Evolutionary conservation across 1,140 invertebrate genomes (phyloP).

Genomic region (Branchinecta lindahli): DNA sequence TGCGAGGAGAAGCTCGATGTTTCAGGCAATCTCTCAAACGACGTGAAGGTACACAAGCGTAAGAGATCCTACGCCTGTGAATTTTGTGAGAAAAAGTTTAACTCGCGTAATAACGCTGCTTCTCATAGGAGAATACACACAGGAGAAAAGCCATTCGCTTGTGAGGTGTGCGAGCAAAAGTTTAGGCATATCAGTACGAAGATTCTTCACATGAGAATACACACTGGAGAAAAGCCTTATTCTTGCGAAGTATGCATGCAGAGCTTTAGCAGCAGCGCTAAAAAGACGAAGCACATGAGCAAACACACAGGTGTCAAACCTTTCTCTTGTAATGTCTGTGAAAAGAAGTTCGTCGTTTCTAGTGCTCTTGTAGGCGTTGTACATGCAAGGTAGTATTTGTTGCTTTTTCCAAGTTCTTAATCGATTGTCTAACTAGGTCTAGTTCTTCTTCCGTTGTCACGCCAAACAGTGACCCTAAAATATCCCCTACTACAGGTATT

Average conservation of each 20-base stretch:
- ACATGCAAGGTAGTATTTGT: too few species aligned
- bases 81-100: background rate
- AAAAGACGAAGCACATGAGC: constrained; percentile 45
- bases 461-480: too few species aligned
- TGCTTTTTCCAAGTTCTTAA: too few species aligned
- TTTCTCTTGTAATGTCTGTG: constrained; percentile 86
- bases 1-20: background rate
- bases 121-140: constrained; percentile 10
- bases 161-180: constrained; percentile 87
- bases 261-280: constrained; percentile 46
- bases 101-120: background rate
- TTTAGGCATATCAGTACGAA: constrained; percentile 87
- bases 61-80: background rate
- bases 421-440: too few species aligned
- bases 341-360: constrained; percentile 58
- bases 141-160: constrained; percentile 39
- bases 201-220: constrained; percentile 89
- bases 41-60: background rate
- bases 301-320: constrained; percentile 53
- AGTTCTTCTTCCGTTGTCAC: too few species aligned
- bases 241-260: constrained; percentile 46
- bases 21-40: background rate
- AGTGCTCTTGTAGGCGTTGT: constrained; percentile 53
- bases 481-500: too few species aligned
- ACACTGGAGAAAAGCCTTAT: constrained; percentile 91